These are phyloP conservation scores for Palythoa grandiflora DNA, from an alignment of 92 coral and sea anemone species.

Conservation along the genomic window DNA sequence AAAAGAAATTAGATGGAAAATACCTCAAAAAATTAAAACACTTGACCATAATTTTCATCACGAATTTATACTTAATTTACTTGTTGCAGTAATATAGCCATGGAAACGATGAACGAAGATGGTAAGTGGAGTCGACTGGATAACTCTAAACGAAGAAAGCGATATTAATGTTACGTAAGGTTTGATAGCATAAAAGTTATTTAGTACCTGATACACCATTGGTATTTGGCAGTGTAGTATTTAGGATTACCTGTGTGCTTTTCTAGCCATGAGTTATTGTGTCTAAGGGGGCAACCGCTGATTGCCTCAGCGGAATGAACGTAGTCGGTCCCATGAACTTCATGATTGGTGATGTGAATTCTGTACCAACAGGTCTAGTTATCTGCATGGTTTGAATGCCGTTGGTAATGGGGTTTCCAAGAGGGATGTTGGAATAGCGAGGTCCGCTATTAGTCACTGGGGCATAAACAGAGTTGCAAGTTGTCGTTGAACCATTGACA, in stretches of 20 bases:
- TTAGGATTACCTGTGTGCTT: not conserved
- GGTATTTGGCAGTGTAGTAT: not conserved
- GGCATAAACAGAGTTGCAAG: constrained; percentile 92
- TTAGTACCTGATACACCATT: not conserved
- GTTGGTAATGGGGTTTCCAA: constrained; percentile 85
- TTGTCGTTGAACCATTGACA: constrained; percentile 73
- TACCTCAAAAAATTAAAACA: no score
- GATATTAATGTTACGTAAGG: not conserved
- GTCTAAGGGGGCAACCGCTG: constrained; percentile 81
- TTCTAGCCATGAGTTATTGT: constrained; percentile 80
- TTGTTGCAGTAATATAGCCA: no score
- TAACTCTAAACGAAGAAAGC: not conserved
- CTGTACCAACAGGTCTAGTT: constrained; percentile 90
- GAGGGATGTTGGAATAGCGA: constrained; percentile 82
- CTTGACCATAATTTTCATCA: no score
- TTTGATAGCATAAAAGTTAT: not conserved
- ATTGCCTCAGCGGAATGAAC: constrained; percentile 94
- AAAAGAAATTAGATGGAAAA: no score
- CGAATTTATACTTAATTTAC: no score
- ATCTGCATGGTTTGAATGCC: constrained; percentile 97
- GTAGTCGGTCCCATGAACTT: constrained; percentile 96
- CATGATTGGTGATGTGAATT: constrained; percentile 95
- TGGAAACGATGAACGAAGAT: no score
- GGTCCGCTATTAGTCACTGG: constrained; percentile 91
- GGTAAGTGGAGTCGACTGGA: no score